Conservation (phyloP, 1,140 invertebrate genomes). For the Drosophila bipectinata region DNA sequence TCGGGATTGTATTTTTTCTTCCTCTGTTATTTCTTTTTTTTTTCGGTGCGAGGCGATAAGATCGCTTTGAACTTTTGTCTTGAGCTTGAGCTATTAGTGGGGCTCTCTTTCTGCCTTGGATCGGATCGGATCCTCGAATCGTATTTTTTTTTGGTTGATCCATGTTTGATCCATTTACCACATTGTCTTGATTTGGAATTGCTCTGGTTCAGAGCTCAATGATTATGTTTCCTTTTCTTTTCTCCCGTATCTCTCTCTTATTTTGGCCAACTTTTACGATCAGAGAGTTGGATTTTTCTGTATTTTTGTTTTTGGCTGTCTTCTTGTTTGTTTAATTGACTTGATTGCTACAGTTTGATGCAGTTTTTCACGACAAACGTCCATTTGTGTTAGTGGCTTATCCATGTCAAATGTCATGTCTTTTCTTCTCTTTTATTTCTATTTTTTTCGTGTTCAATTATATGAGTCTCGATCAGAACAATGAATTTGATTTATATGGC, state of each 20-base stretch:
- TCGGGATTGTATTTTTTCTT: slow-evolving; percentile 2
- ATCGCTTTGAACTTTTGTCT: slow-evolving; percentile 62
- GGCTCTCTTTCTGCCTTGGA: not conserved
- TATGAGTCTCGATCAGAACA: slow-evolving; percentile 46
- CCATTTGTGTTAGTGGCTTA: slow-evolving; percentile 28
- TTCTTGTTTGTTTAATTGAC: slow-evolving; percentile 80
- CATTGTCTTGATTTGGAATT: slow-evolving; percentile 70
- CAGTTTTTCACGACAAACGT: slow-evolving; percentile 54
- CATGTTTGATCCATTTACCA: slow-evolving; percentile 53
- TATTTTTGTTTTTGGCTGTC: slow-evolving; percentile 17
- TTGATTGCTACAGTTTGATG: slow-evolving; percentile 74
- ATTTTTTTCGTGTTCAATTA: slow-evolving; percentile 5
- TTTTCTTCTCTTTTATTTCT: slow-evolving; percentile 24
- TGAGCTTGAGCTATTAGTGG: slow-evolving; percentile 47
- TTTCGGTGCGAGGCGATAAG: slow-evolving; percentile 38
- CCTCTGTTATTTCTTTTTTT: not conserved
- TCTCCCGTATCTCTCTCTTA: not conserved
- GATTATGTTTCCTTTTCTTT: slow-evolving; percentile 28
- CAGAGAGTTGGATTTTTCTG: slow-evolving; percentile 7
- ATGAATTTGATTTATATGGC: slow-evolving; percentile 60
- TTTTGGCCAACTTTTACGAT: slow-evolving; percentile 23
- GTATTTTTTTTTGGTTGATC: slow-evolving; percentile 27
- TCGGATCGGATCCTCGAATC: slow-evolving; percentile 28
- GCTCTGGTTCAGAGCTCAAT: slow-evolving; percentile 56
- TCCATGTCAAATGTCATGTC: slow-evolving; percentile 74